Evolutionary conservation across 2,113 vertebrate genomes (phyloP).

Genomic region (Amia ocellicauda): DNA sequence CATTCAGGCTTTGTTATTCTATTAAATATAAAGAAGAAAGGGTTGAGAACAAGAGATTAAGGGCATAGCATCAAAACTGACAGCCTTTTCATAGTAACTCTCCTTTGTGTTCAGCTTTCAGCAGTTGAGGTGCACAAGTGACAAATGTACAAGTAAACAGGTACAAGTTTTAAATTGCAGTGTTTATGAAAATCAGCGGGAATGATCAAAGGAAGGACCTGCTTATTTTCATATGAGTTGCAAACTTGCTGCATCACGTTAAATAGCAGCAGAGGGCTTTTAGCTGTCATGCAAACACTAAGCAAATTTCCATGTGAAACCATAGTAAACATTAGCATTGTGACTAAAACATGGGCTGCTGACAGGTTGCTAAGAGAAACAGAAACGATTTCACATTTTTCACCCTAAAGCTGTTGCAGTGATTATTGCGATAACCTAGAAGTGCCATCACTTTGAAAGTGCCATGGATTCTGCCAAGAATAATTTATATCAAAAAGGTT

Average conservation of each 20-base stretch:
- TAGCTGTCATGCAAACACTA: slow-evolving; percentile 3
- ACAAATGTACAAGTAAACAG: too few relatives aligned
- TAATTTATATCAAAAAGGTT: background rate
- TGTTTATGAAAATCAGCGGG: background rate
- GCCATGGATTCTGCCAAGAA: background rate
- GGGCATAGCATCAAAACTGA: too few relatives aligned
- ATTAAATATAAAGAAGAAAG: too few relatives aligned
- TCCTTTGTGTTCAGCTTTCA: too few relatives aligned
- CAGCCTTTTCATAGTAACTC: too few relatives aligned
- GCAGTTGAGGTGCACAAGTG: too few relatives aligned
- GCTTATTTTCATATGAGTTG: slow-evolving; percentile 1
- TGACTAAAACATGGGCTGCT: background rate
- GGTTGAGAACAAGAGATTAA: too few relatives aligned
- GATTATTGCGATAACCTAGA: slow-evolving; percentile 9
- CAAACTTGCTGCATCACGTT: background rate
- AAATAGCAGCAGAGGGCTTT: background rate
- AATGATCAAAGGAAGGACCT: background rate
- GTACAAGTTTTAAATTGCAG: too few relatives aligned
- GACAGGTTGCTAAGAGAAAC: slow-evolving; percentile 7
- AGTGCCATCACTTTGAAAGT: background rate
- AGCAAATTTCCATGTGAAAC: slow-evolving; percentile 7
- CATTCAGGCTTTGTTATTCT: too few relatives aligned
- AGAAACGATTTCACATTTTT: slow-evolving; percentile 10
- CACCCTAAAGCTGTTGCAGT: background rate
- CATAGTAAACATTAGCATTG: background rate